Evolutionary conservation across 2,797 vertebrate genomes (phyloP).

Genomic region (Clamator glandarius): DNA sequence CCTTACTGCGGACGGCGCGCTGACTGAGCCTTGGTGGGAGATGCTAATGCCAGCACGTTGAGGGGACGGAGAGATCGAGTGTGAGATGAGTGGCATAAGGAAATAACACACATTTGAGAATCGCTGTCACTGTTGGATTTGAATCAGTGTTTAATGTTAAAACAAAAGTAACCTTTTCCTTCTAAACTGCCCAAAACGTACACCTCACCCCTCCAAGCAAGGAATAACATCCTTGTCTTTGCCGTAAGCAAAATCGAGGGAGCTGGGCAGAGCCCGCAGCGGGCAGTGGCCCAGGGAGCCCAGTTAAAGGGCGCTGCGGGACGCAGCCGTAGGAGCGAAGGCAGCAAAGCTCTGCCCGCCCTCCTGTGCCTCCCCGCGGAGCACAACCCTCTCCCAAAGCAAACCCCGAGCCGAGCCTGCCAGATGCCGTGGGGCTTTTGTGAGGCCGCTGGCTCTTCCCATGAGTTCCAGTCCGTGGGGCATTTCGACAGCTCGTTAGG

Average conservation of each 20-base stretch:
- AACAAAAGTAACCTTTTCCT: slow-evolving; percentile 68
- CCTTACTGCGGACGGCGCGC: slow-evolving; percentile 61
- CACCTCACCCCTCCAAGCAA: slow-evolving; percentile 47
- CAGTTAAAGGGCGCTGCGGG: neutral
- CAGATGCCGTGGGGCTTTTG: neutral
- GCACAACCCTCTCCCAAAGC: neutral
- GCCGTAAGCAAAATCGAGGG: slow-evolving; percentile 4
- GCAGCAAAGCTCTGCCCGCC: neutral
- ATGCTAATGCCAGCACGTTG: slow-evolving; percentile 46
- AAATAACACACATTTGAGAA: slow-evolving; percentile 53
- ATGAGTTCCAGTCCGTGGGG: neutral
- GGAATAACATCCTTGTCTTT: slow-evolving; percentile 16
- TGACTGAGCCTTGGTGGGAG: slow-evolving; percentile 69
- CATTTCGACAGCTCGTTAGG: neutral
- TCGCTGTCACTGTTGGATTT: slow-evolving; percentile 62
- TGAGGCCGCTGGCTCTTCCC: neutral
- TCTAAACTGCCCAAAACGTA: slow-evolving; percentile 62
- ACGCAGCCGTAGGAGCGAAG: neutral
- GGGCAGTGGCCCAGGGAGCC: neutral
- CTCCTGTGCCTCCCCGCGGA: neutral
- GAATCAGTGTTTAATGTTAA: slow-evolving; percentile 67
- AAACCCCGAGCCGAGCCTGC: neutral
- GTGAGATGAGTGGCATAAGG: slow-evolving; percentile 73
- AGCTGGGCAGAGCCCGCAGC: slow-evolving; percentile 8
- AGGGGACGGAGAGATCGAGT: slow-evolving; percentile 68